Percentiles rank a stretch among this genome's conserved stretches.
Evolutionary conservation across 2,797 vertebrate species (phyloP).

Genomic region (Sebastes oblongus): DNA sequence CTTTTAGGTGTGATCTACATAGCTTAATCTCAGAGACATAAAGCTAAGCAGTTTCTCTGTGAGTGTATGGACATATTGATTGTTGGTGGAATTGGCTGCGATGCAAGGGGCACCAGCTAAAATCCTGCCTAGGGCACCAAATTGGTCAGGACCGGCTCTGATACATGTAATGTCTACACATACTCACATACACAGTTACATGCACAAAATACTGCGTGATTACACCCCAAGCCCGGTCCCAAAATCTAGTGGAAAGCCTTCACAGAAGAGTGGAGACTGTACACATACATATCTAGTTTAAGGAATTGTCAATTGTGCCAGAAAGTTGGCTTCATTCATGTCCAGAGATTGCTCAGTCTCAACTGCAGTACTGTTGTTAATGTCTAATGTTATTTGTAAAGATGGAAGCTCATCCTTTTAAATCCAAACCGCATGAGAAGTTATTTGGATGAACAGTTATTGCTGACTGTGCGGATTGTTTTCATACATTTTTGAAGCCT

Average conservation of each 20-base stretch:
- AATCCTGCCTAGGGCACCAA: too few species aligned
- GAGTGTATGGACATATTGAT: too few species aligned
- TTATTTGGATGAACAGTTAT: not conserved
- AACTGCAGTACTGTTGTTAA: not conserved
- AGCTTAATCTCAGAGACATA: too few species aligned
- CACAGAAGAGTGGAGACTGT: not conserved
- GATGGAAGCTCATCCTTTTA: not conserved
- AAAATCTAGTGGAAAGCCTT: too few species aligned
- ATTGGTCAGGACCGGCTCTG: too few species aligned
- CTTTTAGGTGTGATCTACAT: too few species aligned
- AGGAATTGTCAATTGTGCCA: not conserved
- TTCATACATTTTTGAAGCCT: slow-evolving; percentile 93
- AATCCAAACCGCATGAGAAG: not conserved
- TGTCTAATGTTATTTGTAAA: not conserved
- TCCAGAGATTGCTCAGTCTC: not conserved
- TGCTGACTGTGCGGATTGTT: not conserved
- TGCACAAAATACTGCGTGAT: not conserved
- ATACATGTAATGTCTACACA: not conserved
- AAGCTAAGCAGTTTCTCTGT: too few species aligned
- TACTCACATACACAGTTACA: not conserved
- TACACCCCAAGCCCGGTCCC: not conserved
- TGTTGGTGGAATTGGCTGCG: too few species aligned
- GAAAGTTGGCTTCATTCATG: not conserved
- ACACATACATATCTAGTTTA: not conserved
- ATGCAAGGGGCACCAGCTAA: too few species aligned